These are phyloP conservation scores for Nothoprocta perdicaria DNA, from an alignment of 2,113 vertebrate genomes.

Conservation along the genomic window DNA sequence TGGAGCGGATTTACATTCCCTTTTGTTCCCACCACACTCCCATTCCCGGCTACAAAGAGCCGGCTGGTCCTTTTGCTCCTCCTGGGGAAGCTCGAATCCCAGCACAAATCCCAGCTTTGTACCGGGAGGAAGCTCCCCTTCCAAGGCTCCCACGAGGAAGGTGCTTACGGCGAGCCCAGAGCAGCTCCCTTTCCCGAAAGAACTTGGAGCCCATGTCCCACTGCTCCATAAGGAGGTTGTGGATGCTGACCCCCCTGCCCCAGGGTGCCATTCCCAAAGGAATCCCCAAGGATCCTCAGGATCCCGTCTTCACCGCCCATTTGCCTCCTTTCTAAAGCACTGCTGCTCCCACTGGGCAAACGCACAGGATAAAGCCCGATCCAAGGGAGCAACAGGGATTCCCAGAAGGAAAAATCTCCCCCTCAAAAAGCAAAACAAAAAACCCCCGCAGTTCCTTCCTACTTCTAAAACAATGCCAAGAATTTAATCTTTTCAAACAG, in stretches of 20 bases:
- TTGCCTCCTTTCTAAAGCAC: not conserved
- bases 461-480: constrained; percentile 65
- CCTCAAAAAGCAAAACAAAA: not conserved
- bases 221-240: not conserved
- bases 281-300: not conserved
- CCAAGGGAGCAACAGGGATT: constrained; percentile 26
- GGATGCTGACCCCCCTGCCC: not conserved
- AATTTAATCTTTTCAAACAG: constrained; percentile 56
- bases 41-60: not conserved
- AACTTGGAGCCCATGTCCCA: not conserved
- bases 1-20: not conserved
- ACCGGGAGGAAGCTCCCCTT: not conserved
- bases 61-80: accelerated
- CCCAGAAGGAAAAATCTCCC: constrained; percentile 29
- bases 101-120: not conserved
- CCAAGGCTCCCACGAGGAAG: not conserved
- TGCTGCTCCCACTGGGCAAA: not conserved
- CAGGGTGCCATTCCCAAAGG: not conserved
- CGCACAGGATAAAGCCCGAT: constrained; percentile 35
- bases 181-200: not conserved
- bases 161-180: not conserved
- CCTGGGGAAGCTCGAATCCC: not conserved
- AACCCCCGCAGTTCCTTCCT: constrained; percentile 59
- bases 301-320: not conserved
- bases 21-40: constrained; percentile 23